Conservation (phyloP, 1,140 invertebrate species). For the Sesamia nonagrioides region DNA sequence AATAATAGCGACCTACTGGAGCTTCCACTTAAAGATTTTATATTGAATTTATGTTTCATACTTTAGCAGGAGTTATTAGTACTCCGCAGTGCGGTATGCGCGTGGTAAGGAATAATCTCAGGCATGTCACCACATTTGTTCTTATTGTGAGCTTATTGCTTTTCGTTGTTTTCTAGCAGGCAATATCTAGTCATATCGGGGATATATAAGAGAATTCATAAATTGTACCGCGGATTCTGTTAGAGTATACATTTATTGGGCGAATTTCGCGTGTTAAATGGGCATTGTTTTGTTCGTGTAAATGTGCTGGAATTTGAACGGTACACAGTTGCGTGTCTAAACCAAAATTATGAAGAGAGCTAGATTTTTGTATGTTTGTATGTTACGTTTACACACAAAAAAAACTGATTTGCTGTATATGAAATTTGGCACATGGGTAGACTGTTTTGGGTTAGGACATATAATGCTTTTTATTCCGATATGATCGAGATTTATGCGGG, state of each 20-base stretch:
- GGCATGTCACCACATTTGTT: slow-evolving; percentile 70
- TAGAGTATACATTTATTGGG: slow-evolving; percentile 24
- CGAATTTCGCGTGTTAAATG: background rate
- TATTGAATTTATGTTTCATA: slow-evolving; percentile 72
- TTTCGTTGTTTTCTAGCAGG: slow-evolving; percentile 51
- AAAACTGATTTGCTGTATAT: too few species aligned
- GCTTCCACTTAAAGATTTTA: slow-evolving; percentile 70
- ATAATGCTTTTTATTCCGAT: too few species aligned
- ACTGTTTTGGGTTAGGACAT: too few species aligned
- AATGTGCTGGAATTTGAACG: background rate
- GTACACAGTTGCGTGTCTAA: too few species aligned
- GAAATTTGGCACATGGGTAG: too few species aligned
- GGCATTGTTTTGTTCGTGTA: background rate
- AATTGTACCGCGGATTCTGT: background rate
- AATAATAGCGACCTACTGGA: slow-evolving; percentile 55
- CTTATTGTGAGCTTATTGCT: slow-evolving; percentile 73
- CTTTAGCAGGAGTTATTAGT: slow-evolving; percentile 70
- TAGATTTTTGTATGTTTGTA: too few species aligned
- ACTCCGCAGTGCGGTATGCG: slow-evolving; percentile 74
- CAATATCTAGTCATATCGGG: slow-evolving; percentile 42
- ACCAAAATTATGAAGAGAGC: too few species aligned
- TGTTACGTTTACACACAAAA: too few species aligned
- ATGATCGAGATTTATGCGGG: too few species aligned
- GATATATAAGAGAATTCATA: slow-evolving; percentile 22
- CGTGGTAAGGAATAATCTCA: slow-evolving; percentile 67